phyloP scores from a whole-genome alignment of 2,888 invertebrate genomes.

The Andrena minutula region DNA sequence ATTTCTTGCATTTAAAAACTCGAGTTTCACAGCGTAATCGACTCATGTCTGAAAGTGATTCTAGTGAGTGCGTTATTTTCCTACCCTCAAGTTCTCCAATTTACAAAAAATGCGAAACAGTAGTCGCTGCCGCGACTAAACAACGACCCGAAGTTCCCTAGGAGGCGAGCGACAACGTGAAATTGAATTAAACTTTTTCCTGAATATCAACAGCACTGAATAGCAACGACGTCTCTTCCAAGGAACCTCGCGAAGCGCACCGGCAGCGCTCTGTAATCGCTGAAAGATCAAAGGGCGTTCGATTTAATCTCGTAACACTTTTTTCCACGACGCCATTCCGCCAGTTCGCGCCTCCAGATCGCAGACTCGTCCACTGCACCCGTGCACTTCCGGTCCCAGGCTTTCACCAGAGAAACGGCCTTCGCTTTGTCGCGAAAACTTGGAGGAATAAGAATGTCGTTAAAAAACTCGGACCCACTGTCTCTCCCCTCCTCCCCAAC shows the following conservation, averaged over 20 bases:
- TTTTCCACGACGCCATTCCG: neutral
- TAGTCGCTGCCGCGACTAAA: neutral
- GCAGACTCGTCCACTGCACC: neutral
- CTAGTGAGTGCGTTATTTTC: neutral
- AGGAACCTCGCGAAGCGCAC: neutral
- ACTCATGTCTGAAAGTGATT: too few species aligned
- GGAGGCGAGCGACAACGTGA: constrained; percentile 18
- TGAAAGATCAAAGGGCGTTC: constrained; percentile 39
- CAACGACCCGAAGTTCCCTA: constrained; percentile 1
- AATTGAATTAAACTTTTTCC: constrained; percentile 10
- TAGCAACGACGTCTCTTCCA: constrained; percentile 9
- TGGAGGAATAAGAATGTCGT: constrained; percentile 57
- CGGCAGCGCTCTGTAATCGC: neutral
- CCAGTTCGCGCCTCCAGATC: neutral
- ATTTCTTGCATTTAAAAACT: too few species aligned
- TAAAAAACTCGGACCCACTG: constrained; percentile 61
- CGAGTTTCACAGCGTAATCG: too few species aligned
- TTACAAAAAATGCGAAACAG: constrained; percentile 10
- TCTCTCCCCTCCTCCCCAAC: constrained; percentile 7
- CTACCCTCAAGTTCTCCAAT: constrained; percentile 7
- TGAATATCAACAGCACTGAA: neutral
- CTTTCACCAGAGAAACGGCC: constrained; percentile 15
- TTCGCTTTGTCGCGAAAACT: constrained; percentile 36
- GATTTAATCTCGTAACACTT: constrained; percentile 51
- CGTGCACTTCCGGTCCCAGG: constrained; percentile 22